Evolutionary conservation across 2,888 invertebrate species (phyloP).

Genomic region (Eupithecia inturbata): DNA sequence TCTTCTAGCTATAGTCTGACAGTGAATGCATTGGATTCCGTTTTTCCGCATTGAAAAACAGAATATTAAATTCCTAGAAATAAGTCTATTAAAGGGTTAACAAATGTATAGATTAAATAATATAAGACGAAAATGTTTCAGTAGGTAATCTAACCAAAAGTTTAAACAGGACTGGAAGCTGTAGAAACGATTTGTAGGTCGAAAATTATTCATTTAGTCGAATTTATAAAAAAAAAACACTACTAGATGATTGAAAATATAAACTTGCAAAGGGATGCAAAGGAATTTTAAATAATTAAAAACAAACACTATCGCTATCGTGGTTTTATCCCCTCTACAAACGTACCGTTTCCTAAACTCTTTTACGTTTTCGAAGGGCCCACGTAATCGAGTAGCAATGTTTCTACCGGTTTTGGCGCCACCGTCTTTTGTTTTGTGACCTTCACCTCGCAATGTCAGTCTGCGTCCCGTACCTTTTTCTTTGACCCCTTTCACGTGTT

Average conservation of each 20-base stretch:
- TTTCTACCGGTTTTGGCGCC: constrained; percentile 44
- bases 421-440: constrained; percentile 61
- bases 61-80: too few species aligned
- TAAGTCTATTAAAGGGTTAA: too few species aligned
- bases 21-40: too few species aligned
- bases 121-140: background rate
- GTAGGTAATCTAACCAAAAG: background rate
- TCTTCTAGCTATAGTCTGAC: too few species aligned
- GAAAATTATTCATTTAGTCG: background rate
- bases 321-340: constrained; percentile 57
- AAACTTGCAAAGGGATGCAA: background rate
- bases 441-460: constrained; percentile 65
- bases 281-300: background rate
- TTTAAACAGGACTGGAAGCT: background rate
- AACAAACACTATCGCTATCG: background rate
- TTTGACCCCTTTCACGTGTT: constrained; percentile 48
- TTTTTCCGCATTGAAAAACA: too few species aligned
- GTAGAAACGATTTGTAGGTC: background rate
- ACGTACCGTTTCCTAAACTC: constrained; percentile 54
- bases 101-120: too few species aligned
- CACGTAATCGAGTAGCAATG: constrained; percentile 75
- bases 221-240: background rate
- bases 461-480: constrained; percentile 52
- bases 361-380: constrained; percentile 62
- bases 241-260: background rate